phyloP scores from a whole-genome alignment of 2,113 vertebrate species.

The Egretta garzetta region DNA sequence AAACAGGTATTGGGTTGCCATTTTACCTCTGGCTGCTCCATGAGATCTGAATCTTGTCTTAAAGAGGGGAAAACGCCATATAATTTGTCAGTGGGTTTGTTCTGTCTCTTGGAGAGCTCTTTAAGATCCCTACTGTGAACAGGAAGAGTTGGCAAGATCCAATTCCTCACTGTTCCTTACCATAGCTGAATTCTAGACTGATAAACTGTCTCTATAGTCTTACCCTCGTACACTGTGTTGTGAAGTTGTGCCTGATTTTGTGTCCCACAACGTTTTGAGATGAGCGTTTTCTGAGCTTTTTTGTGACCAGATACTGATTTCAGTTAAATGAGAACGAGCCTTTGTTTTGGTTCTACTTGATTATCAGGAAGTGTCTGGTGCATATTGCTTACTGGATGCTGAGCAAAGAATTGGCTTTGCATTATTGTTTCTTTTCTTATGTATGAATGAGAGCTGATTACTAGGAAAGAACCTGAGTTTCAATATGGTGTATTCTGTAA shows the following conservation, averaged over 20 bases:
- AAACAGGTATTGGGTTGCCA: background rate
- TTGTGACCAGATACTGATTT: background rate
- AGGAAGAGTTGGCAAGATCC: background rate
- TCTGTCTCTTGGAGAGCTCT: background rate
- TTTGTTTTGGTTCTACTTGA: background rate
- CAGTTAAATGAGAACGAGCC: background rate
- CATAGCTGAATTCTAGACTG: background rate
- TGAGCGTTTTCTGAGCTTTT: background rate
- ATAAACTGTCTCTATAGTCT: background rate
- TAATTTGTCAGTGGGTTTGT: background rate
- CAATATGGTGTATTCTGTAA: background rate
- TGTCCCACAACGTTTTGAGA: background rate
- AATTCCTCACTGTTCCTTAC: background rate
- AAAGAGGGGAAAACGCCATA: background rate
- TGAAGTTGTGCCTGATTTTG: background rate
- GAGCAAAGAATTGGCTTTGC: background rate
- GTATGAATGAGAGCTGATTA: background rate
- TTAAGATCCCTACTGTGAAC: background rate
- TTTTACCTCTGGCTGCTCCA: background rate
- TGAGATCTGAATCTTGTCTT: background rate
- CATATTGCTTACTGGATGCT: background rate
- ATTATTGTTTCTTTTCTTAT: background rate
- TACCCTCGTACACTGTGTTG: background rate
- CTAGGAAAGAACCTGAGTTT: background rate
- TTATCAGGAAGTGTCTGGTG: background rate